Evolutionary conservation across 2,113 vertebrate species (phyloP).

Genomic region (Brienomyrus longianalis): DNA sequence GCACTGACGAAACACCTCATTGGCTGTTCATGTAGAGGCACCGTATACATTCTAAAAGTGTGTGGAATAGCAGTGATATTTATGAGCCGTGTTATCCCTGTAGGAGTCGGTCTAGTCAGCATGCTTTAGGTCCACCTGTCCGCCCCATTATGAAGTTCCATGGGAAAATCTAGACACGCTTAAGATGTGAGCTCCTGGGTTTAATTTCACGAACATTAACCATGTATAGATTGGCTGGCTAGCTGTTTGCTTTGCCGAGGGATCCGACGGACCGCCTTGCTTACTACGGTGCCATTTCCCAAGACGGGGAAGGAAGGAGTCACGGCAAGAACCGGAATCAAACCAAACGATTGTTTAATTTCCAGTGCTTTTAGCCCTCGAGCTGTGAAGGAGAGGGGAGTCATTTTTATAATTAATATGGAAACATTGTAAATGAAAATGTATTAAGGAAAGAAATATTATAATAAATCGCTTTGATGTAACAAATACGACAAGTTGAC

Average conservation of each 20-base stretch:
- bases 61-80: conserved; percentile 30
- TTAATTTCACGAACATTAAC: not conserved
- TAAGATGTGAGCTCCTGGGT: not conserved
- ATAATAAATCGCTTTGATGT: conserved; percentile 48
- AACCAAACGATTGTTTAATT: not conserved
- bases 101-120: conserved; percentile 1
- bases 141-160: not conserved
- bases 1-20: conserved; percentile 11
- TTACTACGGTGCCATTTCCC: not conserved
- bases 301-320: not conserved
- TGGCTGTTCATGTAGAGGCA: conserved; percentile 21
- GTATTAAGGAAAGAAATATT: conserved; percentile 47
- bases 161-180: not conserved
- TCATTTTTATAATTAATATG: conserved; percentile 58
- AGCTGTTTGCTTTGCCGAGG: not conserved
- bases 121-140: conserved; percentile 20
- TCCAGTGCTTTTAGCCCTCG: conserved; percentile 34
- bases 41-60: conserved; percentile 9
- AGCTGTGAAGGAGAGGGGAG: conserved; percentile 56
- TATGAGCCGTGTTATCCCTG: conserved; percentile 24
- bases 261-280: not conserved
- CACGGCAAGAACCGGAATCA: not conserved
- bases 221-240: not conserved
- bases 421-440: conserved; percentile 44
- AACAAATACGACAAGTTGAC: not conserved